These are phyloP conservation scores for Sinocyclocheilus rhinocerous DNA, from an alignment of 2,113 vertebrate species.

Conservation along the genomic window DNA sequence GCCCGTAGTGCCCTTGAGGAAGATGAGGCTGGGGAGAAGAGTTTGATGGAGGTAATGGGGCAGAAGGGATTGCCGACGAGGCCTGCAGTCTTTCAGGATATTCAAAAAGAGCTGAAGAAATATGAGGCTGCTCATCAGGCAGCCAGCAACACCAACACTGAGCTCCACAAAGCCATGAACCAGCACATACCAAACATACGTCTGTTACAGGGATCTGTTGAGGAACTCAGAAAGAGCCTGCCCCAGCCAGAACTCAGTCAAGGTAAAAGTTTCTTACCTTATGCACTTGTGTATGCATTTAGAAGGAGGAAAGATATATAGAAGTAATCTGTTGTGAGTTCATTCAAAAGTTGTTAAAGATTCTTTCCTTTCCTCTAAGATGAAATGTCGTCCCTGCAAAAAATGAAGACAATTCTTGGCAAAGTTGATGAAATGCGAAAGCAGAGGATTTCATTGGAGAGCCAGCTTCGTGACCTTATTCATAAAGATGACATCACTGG, in stretches of 20 bases:
- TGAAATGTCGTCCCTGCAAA: slow-evolving; percentile 78
- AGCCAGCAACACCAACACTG: slow-evolving; percentile 84
- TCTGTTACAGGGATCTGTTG: slow-evolving; percentile 79
- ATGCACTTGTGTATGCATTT: not conserved
- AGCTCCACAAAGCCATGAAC: slow-evolving; percentile 85
- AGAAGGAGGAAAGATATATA: not conserved
- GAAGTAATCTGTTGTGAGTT: not conserved
- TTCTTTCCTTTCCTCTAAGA: slow-evolving; percentile 63
- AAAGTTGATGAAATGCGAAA: slow-evolving; percentile 87
- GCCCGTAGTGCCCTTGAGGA: slow-evolving; percentile 77
- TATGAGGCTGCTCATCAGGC: slow-evolving; percentile 82
- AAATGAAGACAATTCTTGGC: slow-evolving; percentile 78
- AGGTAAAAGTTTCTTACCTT: slow-evolving; percentile 63
- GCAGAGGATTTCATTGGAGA: slow-evolving; percentile 79
- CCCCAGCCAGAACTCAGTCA: slow-evolving; percentile 71
- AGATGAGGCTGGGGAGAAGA: slow-evolving; percentile 74
- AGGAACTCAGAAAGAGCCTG: slow-evolving; percentile 78
- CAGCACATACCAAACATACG: slow-evolving; percentile 82
- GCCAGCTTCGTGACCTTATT: slow-evolving; percentile 84
- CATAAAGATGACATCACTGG: slow-evolving; percentile 86
- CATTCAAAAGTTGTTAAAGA: not conserved
- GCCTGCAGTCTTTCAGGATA: slow-evolving; percentile 60
- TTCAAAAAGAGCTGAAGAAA: slow-evolving; percentile 79
- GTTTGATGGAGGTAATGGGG: slow-evolving; percentile 73
- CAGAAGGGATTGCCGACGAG: not conserved